Evolutionary conservation across 2,113 vertebrate genomes (phyloP), one percentile per base, ranked within the genome.

Genomic region (Pollimyrus isidori): DNA sequence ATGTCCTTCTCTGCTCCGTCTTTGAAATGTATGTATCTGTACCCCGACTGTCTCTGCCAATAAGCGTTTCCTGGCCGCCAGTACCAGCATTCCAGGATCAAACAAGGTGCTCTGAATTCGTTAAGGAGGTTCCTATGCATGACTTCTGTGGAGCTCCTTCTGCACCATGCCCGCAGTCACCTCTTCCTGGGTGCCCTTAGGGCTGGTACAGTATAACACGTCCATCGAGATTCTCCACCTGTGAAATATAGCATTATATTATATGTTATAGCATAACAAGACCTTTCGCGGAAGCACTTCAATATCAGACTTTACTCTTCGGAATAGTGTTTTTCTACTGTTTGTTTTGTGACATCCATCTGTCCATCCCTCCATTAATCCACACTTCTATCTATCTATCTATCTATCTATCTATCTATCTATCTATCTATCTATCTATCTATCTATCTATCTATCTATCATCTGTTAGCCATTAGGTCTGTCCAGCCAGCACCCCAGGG

Each of bases 291-390:
- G n/a, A 69, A 69, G n/a, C n/a, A 11, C 62, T 69, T 69, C 2
- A 62, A 76, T 76, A 9, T 53, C 49, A 56, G 48, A 48, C 4
- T 85, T 11, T 49, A 46, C 42, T n/a, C 7, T 48, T 23, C 7
- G 0, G n/a, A 69, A 26, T 26, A 62, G 23, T 85, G 23, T 49
- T 85, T 48, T 50, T 82, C 42, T 89, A 86, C 73, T 90, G 90
- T 26, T 85, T 50, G 10, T 90, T 90, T 48, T 76, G 87, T 85
- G 69, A 39, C 30, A 76, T 76, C 73, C 39, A 39, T 76, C 13
- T 7, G 5, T 7, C 11, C 26, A 15, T 39, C 3, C 11, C 10
- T 69, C 53, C 6, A 0, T 58, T 6, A 7, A 62, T n/a, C 23
- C 2, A 10, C 2, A 15, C 2, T 9, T 62, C 23, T 62, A n/a